Evolutionary conservation across 2,888 invertebrate genomes (phyloP).

Genomic region (Priapulus caudatus): DNA sequence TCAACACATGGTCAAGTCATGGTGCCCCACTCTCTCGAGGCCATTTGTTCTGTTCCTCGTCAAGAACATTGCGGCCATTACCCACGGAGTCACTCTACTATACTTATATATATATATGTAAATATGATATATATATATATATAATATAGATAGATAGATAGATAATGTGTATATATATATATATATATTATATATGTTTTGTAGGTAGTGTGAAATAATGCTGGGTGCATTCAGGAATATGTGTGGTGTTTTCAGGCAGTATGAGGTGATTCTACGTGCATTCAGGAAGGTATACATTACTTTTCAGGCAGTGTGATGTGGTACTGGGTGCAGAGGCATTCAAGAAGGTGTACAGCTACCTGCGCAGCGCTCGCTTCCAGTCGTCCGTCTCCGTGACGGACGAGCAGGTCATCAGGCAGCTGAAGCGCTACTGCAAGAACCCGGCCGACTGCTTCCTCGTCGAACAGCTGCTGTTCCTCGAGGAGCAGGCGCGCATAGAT

Average conservation of each 20-base stretch:
- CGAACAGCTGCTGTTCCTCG: constrained; percentile 36
- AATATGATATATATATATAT: too few species aligned
- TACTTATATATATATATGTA: too few species aligned
- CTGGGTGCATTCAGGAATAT: too few species aligned
- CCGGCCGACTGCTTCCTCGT: constrained; percentile 37
- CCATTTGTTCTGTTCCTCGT: too few species aligned
- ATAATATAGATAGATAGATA: too few species aligned
- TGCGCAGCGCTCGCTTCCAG: constrained; percentile 29
- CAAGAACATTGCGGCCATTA: too few species aligned
- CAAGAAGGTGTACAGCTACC: constrained; percentile 31
- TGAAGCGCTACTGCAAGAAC: constrained; percentile 31
- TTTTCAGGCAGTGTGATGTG: constrained; percentile 30
- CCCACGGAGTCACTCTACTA: too few species aligned
- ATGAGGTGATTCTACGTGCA: not conserved
- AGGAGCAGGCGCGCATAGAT: constrained; percentile 25
- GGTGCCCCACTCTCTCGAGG: too few species aligned
- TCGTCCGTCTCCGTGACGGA: constrained; percentile 25
- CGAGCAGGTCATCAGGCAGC: constrained; percentile 32
- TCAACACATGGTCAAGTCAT: too few species aligned
- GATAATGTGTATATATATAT: too few species aligned
- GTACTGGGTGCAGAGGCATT: constrained; percentile 32
- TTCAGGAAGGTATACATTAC: not conserved
- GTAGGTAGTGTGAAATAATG: too few species aligned
- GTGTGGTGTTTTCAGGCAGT: not conserved
- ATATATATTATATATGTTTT: too few species aligned